A percentile compares a stretch with the other conserved stretches of the same genome.
These are phyloP conservation scores for Excalfactoria chinensis DNA, from an alignment of 2,113 vertebrate genomes.

Conservation along the genomic window DNA sequence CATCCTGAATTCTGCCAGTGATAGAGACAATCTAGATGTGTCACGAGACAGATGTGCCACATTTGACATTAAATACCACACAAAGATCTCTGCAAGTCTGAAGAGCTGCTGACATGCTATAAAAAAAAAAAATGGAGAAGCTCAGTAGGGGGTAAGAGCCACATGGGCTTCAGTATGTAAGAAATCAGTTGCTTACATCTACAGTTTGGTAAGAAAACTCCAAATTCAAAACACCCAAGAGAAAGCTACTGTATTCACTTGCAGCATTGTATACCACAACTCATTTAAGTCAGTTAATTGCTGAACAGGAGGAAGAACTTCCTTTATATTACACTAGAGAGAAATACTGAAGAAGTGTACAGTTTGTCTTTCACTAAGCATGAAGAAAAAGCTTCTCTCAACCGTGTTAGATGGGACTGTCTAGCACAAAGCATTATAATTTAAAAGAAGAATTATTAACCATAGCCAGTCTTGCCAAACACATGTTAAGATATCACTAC, in stretches of 20 bases:
- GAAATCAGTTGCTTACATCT: rapidly evolving
- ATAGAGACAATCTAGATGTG: neutral
- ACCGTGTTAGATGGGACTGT: neutral
- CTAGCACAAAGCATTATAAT: neutral
- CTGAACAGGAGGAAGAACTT: neutral
- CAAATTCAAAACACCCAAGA: neutral
- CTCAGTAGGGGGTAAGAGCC: neutral
- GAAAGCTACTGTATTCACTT: neutral
- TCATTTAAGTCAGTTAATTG: neutral
- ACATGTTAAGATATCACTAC: neutral
- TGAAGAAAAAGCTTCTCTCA: neutral
- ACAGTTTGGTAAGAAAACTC: neutral
- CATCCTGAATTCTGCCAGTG: neutral
- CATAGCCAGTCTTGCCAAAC: neutral
- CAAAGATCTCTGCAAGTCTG: neutral
- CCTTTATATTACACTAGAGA: neutral
- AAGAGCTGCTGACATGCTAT: neutral
- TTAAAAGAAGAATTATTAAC: neutral
- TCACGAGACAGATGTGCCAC: neutral
- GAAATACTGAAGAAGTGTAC: neutral
- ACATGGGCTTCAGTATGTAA: neutral
- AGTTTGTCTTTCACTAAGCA: neutral
- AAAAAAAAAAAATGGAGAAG: neutral
- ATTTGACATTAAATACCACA: rapidly evolving
- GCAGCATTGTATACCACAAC: neutral